Conservation (phyloP, 2,888 invertebrate species). For the Drosophila barbarae region DNA sequence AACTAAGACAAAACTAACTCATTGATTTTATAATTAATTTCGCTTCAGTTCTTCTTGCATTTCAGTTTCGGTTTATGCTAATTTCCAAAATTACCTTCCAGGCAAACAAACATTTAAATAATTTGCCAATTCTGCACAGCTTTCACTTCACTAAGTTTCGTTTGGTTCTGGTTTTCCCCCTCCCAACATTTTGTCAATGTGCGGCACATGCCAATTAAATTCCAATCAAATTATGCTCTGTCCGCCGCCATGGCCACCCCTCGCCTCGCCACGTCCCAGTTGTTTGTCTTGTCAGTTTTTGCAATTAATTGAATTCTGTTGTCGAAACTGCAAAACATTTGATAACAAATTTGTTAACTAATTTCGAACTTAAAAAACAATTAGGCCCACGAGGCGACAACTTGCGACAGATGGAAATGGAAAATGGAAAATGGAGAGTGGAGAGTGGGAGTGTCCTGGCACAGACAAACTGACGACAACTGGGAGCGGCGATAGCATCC, state of each 20-base stretch:
- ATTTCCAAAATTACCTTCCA: constrained; percentile 34
- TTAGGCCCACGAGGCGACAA: constrained; percentile 65
- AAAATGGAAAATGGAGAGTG: background rate
- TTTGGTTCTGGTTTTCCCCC: background rate
- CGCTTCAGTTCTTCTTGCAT: background rate
- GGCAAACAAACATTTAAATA: constrained; percentile 56
- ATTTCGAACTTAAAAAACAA: constrained; percentile 76
- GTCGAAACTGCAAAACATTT: constrained; percentile 74
- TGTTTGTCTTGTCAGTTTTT: constrained; percentile 62
- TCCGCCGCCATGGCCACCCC: constrained; percentile 7
- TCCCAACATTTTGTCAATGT: constrained; percentile 12
- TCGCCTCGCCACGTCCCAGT: background rate
- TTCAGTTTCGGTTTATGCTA: constrained; percentile 27
- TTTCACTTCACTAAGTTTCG: constrained; percentile 25
- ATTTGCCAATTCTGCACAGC: constrained; percentile 61
- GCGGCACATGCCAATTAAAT: constrained; percentile 64
- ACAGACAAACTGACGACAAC: constrained; percentile 26
- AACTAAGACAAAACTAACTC: background rate
- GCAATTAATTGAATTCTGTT: constrained; percentile 74
- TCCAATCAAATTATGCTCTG: constrained; percentile 66
- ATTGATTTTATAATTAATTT: constrained; percentile 17
- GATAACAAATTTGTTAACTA: constrained; percentile 76
- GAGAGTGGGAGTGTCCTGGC: background rate
- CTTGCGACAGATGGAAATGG: constrained; percentile 52
- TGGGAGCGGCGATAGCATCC: constrained; percentile 26